Percentiles rank a stretch among this genome's conserved stretches.
Conservation (phyloP, 2,888 invertebrate genomes). For the Sericinus montela region DNA sequence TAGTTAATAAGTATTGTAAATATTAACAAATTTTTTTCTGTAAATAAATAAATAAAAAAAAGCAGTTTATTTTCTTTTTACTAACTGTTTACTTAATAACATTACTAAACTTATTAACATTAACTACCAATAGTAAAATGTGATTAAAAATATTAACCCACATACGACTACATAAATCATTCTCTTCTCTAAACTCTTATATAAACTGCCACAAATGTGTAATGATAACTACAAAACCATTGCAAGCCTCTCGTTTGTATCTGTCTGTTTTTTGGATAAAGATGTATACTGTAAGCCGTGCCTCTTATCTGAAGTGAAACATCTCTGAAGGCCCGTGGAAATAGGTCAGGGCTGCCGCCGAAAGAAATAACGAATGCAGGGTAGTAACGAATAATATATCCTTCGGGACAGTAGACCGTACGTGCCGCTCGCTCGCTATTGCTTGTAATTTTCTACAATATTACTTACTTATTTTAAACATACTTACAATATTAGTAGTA, state of each 20-base stretch:
- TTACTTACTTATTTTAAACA: not conserved
- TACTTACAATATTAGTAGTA: no score
- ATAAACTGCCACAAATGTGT: no score
- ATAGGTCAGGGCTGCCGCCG: constrained; percentile 54
- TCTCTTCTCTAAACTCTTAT: no score
- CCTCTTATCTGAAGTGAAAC: constrained; percentile 41
- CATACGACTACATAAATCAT: no score
- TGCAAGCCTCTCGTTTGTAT: not conserved
- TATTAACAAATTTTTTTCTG: no score
- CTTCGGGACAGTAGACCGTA: constrained; percentile 22
- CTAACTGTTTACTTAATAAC: no score
- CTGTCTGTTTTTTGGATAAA: not conserved
- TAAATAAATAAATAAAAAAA: no score
- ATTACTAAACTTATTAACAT: no score
- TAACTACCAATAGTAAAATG: no score
- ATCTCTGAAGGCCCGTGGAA: constrained; percentile 48
- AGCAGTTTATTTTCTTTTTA: no score
- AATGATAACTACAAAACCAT: not conserved
- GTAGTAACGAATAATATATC: constrained; percentile 30
- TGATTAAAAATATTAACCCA: no score
- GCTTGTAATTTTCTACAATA: not conserved
- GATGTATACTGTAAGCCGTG: constrained; percentile 23
- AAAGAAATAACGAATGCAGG: constrained; percentile 39
- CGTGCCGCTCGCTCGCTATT: constrained; percentile 1
- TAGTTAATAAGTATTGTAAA: no score